These are phyloP conservation scores for Botia kubotai DNA, from an alignment of 2,797 vertebrate species.

Conservation along the genomic window DNA sequence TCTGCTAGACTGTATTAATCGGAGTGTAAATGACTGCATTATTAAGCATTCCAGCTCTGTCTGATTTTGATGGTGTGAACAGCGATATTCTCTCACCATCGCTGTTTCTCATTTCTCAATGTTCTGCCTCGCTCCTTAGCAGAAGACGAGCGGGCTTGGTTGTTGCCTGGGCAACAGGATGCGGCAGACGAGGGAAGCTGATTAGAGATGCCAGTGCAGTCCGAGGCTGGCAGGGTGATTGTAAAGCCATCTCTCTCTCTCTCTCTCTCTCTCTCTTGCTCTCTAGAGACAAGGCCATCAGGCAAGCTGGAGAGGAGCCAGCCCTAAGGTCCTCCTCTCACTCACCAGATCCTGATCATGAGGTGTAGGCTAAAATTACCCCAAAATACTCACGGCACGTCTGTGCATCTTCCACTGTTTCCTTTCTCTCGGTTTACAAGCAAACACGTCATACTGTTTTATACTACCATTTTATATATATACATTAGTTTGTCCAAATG, in stretches of 20 bases:
- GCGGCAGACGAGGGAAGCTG: conserved; percentile 62
- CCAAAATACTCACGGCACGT: background rate
- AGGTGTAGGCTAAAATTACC: conserved; percentile 25
- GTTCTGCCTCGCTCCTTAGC: conserved; percentile 53
- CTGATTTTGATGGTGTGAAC: conserved; percentile 14
- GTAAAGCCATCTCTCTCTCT: conserved; percentile 54
- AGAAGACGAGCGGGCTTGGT: conserved; percentile 63
- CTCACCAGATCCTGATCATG: conserved; percentile 9
- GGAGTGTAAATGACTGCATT: background rate
- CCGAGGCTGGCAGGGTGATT: conserved; percentile 69
- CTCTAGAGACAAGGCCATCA: conserved; percentile 60
- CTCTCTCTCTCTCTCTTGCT: conserved; percentile 44
- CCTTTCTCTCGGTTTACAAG: too few species aligned
- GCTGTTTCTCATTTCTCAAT: conserved; percentile 71
- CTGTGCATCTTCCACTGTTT: background rate
- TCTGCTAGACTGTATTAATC: background rate
- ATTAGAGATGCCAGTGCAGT: conserved; percentile 77
- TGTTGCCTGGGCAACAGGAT: conserved; percentile 80
- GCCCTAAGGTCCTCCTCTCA: conserved; percentile 47
- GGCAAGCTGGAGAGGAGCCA: conserved; percentile 64
- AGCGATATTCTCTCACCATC: conserved; percentile 19
- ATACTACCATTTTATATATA: too few species aligned
- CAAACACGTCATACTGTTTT: too few species aligned
- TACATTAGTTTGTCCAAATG: too few species aligned
- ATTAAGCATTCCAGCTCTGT: conserved; percentile 21